Percentiles rank a stretch among this genome's conserved stretches.
phyloP scores from a whole-genome alignment of 2,888 invertebrate genomes.

The Seira musarum region DNA sequence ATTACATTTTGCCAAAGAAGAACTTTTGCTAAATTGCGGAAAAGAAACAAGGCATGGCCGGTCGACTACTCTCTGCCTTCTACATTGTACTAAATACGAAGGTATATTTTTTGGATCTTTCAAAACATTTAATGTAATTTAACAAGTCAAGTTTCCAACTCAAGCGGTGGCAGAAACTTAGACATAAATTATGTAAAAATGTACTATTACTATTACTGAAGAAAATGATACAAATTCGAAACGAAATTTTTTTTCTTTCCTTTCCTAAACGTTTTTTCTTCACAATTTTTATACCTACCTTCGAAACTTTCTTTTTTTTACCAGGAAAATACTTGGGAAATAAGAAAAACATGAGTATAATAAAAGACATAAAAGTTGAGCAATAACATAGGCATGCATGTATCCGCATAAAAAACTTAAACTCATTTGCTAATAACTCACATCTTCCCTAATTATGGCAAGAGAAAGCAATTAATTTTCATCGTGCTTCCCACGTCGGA shows the following conservation, averaged over 20 bases:
- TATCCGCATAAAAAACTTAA: constrained; percentile 23
- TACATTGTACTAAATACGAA: background rate
- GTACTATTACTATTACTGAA: too few relatives aligned
- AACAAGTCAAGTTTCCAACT: constrained; percentile 2
- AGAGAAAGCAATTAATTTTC: constrained; percentile 55
- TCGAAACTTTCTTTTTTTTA: too few relatives aligned
- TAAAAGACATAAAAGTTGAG: too few relatives aligned
- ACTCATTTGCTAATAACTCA: constrained; percentile 56
- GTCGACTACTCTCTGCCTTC: background rate
- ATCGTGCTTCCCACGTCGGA: constrained; percentile 46
- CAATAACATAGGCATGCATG: too few relatives aligned
- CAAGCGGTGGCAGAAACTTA: background rate
- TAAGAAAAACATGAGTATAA: too few relatives aligned
- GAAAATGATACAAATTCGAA: background rate
- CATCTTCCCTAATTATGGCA: constrained; percentile 46
- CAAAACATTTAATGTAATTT: constrained; percentile 19
- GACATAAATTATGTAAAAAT: background rate
- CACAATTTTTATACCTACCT: too few relatives aligned
- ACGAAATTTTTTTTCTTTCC: too few relatives aligned
- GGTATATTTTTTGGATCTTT: background rate
- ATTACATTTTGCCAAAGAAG: constrained; percentile 27
- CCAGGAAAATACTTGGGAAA: too few relatives aligned
- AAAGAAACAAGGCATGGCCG: constrained; percentile 21
- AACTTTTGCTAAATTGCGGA: constrained; percentile 1
- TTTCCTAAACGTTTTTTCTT: too few relatives aligned